Evolutionary conservation across 2,888 invertebrate genomes (phyloP), one percentile per base, ranked within the genome.

Genomic region (Gasteruption jaculator): DNA sequence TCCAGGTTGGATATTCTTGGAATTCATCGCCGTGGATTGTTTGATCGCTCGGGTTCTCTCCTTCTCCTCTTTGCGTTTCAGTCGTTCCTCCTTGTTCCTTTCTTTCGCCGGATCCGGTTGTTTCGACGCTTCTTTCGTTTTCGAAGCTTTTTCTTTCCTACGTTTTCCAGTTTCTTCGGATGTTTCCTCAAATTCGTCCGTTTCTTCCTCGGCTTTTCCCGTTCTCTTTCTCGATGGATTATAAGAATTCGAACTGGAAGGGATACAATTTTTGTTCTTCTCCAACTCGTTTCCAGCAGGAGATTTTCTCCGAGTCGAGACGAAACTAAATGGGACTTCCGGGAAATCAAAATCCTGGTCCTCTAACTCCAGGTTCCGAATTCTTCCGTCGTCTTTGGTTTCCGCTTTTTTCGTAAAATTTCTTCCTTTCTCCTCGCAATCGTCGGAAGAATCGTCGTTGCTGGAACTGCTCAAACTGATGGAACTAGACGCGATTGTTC

Each of bases 1-100:
- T 1, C 61, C 60, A 2, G 62, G 59, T 35, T 62, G 60, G 14
- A 54, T 43, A 29, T 50, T 52, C 20, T 56, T 59, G 3, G 45
- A 54, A 25, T 54, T 56, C 39, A 54, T 56, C 4, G 24, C 36
- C n/a, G 48, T 50, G 12, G 60, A 45, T 30, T 49, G 21, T 38
- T 54, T 64, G 11, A 56, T 33, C 1, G 54, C 52, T 33, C 55
- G 66, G 19, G 60, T 53, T 34, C 37, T 50, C 2, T 38, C 43
- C 14, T 48, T 33, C 38, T 47, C 48, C 41, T 54, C 31, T 16
- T 48, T 48, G 7, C 22, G 49, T 14, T 31, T 45, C 8, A 31
- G 19, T 36, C 40, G 48, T 16, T 53, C 49, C 18, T 48, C 35
- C 30, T 20, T 45, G 15, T 34, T 20, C 15, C 46, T 22, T 14